Percentiles rank a stretch among this genome's conserved stretches.
Evolutionary conservation across 2,888 invertebrate genomes (phyloP).

Genomic region (Anoncus sp.): DNA sequence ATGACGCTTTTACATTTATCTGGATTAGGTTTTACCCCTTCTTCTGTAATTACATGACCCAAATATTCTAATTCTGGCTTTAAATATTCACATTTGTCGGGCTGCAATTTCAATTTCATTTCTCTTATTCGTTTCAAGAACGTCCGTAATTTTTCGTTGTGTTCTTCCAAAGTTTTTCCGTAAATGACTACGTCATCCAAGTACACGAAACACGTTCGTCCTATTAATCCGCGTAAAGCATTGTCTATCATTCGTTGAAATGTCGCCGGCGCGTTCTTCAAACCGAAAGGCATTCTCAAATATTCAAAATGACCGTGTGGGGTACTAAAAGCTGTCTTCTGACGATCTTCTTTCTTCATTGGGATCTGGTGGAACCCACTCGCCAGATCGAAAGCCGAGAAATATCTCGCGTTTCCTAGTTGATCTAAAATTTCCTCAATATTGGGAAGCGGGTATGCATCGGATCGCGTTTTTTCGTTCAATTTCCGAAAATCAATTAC

Average conservation of each 20-base stretch:
- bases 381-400: slow-evolving; percentile 68
- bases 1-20: slow-evolving; percentile 56
- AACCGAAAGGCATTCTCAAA: slow-evolving; percentile 43
- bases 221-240: slow-evolving; percentile 42
- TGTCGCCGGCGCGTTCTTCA: slow-evolving; percentile 46
- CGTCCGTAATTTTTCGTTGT: slow-evolving; percentile 30
- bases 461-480: slow-evolving; percentile 13
- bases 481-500: slow-evolving; percentile 13
- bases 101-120: slow-evolving; percentile 48
- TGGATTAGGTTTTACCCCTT: slow-evolving; percentile 67
- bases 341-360: slow-evolving; percentile 24
- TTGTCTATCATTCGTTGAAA: slow-evolving; percentile 55
- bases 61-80: slow-evolving; percentile 57
- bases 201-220: slow-evolving; percentile 50
- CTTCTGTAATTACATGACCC: slow-evolving; percentile 59
- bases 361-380: slow-evolving; percentile 70
- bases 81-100: slow-evolving; percentile 59
- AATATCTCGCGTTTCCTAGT: slow-evolving; percentile 64
- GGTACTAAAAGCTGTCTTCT: slow-evolving; percentile 50
- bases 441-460: slow-evolving; percentile 33
- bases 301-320: slow-evolving; percentile 51
- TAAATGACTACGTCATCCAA: slow-evolving; percentile 61
- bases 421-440: slow-evolving; percentile 65
- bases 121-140: slow-evolving; percentile 48
- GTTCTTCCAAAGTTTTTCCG: slow-evolving; percentile 24